phyloP scores from a whole-genome alignment of 2,113 vertebrate genomes.

The Tragelaphus buxtoni region DNA sequence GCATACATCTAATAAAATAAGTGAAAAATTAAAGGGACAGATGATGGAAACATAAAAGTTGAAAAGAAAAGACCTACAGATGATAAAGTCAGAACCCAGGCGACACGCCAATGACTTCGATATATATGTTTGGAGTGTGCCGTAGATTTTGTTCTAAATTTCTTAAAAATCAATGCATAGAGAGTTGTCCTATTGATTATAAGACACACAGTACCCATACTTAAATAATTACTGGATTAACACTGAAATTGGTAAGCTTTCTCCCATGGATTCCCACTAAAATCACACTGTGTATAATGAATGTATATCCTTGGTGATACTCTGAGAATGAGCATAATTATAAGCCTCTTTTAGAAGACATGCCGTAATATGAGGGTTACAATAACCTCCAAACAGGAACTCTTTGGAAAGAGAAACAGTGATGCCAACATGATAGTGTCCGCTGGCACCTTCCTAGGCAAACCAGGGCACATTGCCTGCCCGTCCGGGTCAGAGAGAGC shows the following conservation, averaged over 20 bases:
- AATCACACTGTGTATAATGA: not conserved
- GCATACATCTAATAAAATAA: not conserved
- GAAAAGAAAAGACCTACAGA: not conserved
- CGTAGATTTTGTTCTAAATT: not conserved
- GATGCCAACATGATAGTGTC: too few species aligned
- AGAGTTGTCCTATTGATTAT: not conserved
- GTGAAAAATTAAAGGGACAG: not conserved
- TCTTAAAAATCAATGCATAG: not conserved
- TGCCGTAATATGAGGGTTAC: not conserved
- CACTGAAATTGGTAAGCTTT: not conserved
- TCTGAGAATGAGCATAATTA: not conserved
- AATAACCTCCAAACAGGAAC: not conserved
- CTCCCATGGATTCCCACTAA: not conserved
- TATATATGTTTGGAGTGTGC: not conserved
- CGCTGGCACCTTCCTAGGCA: not conserved
- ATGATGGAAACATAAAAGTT: not conserved
- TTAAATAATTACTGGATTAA: not conserved
- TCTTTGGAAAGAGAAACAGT: not conserved
- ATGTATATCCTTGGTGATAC: not conserved
- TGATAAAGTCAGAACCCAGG: not conserved
- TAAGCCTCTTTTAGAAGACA: not conserved
- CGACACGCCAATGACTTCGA: fast-evolving
- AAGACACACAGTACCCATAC: not conserved
- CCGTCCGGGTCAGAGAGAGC: not conserved
- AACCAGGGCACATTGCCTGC: fast-evolving